phyloP scores from a whole-genome alignment of 2,888 invertebrate genomes.

The Ryuthela nishihirai region DNA sequence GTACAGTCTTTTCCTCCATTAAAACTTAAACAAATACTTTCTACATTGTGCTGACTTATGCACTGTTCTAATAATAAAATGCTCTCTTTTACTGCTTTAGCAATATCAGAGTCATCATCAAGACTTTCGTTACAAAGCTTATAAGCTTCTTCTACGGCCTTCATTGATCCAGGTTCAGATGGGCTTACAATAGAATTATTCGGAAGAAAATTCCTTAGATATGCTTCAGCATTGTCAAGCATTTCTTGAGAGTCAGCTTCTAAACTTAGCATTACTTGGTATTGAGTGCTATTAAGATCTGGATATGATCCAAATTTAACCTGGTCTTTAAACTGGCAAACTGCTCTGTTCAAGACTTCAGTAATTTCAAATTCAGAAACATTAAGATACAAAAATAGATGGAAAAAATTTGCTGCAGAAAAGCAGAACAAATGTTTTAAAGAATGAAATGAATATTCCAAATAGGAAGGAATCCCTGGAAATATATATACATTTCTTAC shows the following conservation, averaged over 20 bases:
- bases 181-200: constrained; percentile 52
- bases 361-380: constrained; percentile 45
- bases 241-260: constrained; percentile 52
- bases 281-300: constrained; percentile 54
- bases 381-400: constrained; percentile 23
- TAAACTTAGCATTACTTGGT: constrained; percentile 56
- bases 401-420: constrained; percentile 3
- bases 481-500: constrained; percentile 65
- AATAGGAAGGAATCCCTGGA: constrained; percentile 64
- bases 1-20: constrained; percentile 99
- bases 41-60: constrained; percentile 58
- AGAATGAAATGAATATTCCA: constrained; percentile 51
- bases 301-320: constrained; percentile 62
- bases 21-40: constrained; percentile 83
- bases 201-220: constrained; percentile 50
- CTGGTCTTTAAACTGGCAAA: constrained; percentile 52
- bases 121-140: not conserved
- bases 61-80: constrained; percentile 42
- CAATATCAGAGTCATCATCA: not conserved
- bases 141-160: constrained; percentile 5
- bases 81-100: constrained; percentile 4
- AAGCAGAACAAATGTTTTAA: constrained; percentile 40
- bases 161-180: constrained; percentile 12
- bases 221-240: constrained; percentile 50
- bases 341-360: constrained; percentile 53